phyloP scores from a whole-genome alignment of 1,140 invertebrate species.

The Lucilia sericata region DNA sequence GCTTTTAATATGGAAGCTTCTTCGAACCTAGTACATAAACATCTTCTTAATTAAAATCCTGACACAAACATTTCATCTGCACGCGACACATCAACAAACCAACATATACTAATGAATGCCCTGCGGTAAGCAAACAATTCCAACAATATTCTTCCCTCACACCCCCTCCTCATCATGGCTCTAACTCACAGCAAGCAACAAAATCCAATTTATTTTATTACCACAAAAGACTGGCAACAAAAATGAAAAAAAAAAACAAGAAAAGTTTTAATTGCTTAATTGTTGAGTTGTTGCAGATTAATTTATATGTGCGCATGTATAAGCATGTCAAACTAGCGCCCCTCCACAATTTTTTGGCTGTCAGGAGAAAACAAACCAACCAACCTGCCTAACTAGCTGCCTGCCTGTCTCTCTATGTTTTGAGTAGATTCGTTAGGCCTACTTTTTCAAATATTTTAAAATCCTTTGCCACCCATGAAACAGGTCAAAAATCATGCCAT shows the following conservation, averaged over 20 bases:
- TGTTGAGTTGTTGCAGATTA: constrained; percentile 51
- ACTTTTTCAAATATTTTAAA: constrained; percentile 14
- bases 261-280: constrained; percentile 67
- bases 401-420: not conserved
- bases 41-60: constrained; percentile 68
- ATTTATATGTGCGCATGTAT: constrained; percentile 48
- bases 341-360: not conserved
- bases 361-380: not conserved
- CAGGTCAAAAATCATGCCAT: not conserved
- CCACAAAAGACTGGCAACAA: constrained; percentile 44
- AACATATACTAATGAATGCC: not conserved
- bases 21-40: constrained; percentile 67
- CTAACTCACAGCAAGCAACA: constrained; percentile 11
- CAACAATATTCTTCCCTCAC: not conserved
- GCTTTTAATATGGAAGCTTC: constrained; percentile 63
- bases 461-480: not conserved
- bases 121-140: constrained; percentile 19
- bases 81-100: constrained; percentile 40
- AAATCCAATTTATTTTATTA: constrained; percentile 46
- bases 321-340: not conserved
- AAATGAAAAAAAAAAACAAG: too few species aligned
- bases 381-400: not conserved
- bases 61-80: constrained; percentile 52
- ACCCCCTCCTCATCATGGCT: not conserved
- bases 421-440: not conserved